These are phyloP conservation scores for Oreochromis aureus DNA, from an alignment of 2,113 vertebrate genomes.

Conservation along the genomic window DNA sequence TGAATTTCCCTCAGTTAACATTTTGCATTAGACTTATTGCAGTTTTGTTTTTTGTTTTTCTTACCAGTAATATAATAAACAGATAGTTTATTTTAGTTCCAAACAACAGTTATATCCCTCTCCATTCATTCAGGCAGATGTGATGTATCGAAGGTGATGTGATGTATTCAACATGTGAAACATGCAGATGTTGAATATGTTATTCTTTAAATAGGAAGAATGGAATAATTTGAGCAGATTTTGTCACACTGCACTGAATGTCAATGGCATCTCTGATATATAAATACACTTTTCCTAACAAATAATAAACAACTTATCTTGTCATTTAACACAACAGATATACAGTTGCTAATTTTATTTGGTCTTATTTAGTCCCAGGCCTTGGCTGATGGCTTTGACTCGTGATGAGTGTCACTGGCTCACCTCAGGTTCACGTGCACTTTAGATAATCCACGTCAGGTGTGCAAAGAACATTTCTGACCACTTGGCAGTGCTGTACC, in stretches of 20 bases:
- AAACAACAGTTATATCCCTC: neutral
- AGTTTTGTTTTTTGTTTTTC: neutral
- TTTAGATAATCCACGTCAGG: neutral
- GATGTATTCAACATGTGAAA: neutral
- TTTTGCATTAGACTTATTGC: neutral
- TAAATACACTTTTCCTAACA: neutral
- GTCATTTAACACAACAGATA: neutral
- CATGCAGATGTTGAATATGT: neutral
- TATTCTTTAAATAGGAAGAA: neutral
- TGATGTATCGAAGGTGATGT: neutral
- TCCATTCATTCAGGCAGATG: neutral
- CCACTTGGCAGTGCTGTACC: neutral
- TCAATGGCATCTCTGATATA: neutral
- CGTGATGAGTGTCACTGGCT: neutral
- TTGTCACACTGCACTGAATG: neutral
- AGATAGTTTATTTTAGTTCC: neutral
- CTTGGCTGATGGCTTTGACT: neutral
- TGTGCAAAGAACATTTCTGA: neutral
- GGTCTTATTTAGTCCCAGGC: neutral
- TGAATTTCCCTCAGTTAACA: neutral
- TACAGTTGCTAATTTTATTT: neutral
- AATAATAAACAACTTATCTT: neutral
- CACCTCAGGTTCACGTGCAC: neutral
- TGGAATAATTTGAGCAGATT: neutral
- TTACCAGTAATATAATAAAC: neutral